Base-by-base conservation (phyloP, 2,888 invertebrate species). In the Drosophila macrospina region DNA sequence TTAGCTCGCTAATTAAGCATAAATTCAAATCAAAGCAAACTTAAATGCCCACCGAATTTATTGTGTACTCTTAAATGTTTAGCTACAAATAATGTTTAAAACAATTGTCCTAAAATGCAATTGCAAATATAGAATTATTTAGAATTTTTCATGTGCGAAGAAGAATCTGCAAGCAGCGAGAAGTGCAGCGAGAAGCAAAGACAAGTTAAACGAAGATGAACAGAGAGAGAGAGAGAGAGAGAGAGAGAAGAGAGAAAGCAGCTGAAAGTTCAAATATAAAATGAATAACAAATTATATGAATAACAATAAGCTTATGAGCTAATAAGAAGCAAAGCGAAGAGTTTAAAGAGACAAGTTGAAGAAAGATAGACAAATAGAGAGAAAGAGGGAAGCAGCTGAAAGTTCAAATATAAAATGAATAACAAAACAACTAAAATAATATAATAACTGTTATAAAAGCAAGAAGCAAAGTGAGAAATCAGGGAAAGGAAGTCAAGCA, bases 41-140 rank as follows among this genome's bases (percentile, higher is more conserved):
- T 80, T 80, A 74, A 82, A 78, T 72, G 82, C 86, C 86, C 86
- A 86, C 86, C 86, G 86, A 86, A 86, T 88, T 86, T 86, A 88
- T 75, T 74, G 74, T 81, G 66, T 75, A 87, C 56, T 72, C 56
- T 62, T 60, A 28, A 59, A 64, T 62, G 32, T 51, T 54, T 51
- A 63, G 59, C 45, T 36, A 47, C 55, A 56, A 39, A 32, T 42
- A 28, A 42, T 13, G 68, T 57, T 57, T 15, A 56, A 60, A 60
- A 32, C 41, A 20, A 20, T 41, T 54, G 30, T 15, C 20, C 13
- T 42, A 3, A 13, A 50, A 10, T 36, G 48, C 34, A 48, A 48
- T 48, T 26, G 13, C 13, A 13, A n/a, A 20, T 26, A 13, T 13
- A 6, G 5, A 41, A n/a, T 26, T 44, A 26, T 36, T 24, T 50